Base-by-base conservation (phyloP, 1,140 invertebrate genomes). In the Saccostrea cuccullata region DNA sequence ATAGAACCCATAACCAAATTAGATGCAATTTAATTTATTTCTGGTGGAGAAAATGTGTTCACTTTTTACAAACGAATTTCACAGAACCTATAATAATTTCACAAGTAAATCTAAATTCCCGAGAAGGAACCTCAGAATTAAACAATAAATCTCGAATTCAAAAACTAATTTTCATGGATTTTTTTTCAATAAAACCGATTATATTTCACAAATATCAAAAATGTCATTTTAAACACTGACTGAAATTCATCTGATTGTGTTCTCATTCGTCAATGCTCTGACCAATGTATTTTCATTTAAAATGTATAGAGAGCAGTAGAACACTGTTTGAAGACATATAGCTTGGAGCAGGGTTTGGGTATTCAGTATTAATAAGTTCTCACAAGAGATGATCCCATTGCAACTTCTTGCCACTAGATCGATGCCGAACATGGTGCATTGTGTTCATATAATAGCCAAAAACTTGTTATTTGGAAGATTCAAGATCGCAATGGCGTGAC, bases 331-430 rank as follows among this genome's bases (percentile, higher is more conserved):
- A 77, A 36, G 70, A 77, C 26, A 30, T 77, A 77, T 77, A 77
- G 30, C 70, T 77, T 77, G 30, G 30, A 77, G 70, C 17, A 30
- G 15, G 70, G 70, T 17, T 77, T 77, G 30, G 30, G 26, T 77
- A 77, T 77, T 77, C 70, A 77, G 70, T 77, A 77, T 77, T 77
- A 77, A 77, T 77, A 77, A 77, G 70, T 77, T 77, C 30, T 77
- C 70, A 77, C 70, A 40, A 15, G 70, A 77, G 70, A 77, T 77
- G 26, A 77, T 77, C 70, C 70, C 70, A 77, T 30, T 77, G 70
- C 70, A 77, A 3, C 30, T 77, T 77, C 26, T 77, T 77, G 70
- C 23, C 70, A 77, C 4, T 30, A 36, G 15, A 77, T 77, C 70
- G 70, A 64, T 30, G 23, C 26, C 11, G 70, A 15, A 30, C 70